phyloP scores from a whole-genome alignment of 2,113 vertebrate species.

The Eira barbara region DNA sequence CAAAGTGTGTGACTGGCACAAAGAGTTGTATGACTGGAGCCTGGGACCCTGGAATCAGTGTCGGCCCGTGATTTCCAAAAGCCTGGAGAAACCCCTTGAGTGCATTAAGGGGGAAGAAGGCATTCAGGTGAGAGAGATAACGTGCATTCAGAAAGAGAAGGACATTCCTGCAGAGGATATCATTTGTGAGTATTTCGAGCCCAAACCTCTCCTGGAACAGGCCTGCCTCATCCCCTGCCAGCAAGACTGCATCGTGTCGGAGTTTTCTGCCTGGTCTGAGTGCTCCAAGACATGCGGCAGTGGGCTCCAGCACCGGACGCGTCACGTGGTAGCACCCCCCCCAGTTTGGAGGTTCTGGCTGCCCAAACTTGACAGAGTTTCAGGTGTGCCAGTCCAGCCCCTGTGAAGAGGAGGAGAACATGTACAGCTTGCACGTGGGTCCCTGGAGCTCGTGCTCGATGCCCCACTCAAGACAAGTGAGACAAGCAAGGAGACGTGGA shows the following conservation, averaged over 20 bases:
- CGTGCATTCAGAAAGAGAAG: slow-evolving; percentile 89
- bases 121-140: slow-evolving; percentile 92
- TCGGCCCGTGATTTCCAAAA: slow-evolving; percentile 86
- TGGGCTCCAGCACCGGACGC: slow-evolving; percentile 92
- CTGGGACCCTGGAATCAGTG: slow-evolving; percentile 93
- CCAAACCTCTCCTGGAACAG: slow-evolving; percentile 94
- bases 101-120: slow-evolving; percentile 93
- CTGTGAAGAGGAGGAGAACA: slow-evolving; percentile 86
- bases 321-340: slow-evolving; percentile 90
- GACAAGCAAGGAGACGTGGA: slow-evolving; percentile 88
- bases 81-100: slow-evolving; percentile 81
- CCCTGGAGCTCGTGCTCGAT: slow-evolving; percentile 88
- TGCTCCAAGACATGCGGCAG: slow-evolving; percentile 95
- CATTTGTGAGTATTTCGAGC: slow-evolving; percentile 98
- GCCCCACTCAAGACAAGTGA: slow-evolving; percentile 80
- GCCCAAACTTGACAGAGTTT: slow-evolving; percentile 96
- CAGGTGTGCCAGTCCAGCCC: slow-evolving; percentile 89
- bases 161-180: slow-evolving; percentile 87
- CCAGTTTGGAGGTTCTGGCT: slow-evolving; percentile 89
- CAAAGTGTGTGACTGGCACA: slow-evolving; percentile 97
- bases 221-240: slow-evolving; percentile 96
- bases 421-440: slow-evolving; percentile 90
- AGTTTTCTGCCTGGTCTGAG: slow-evolving; percentile 93
- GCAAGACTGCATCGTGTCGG: slow-evolving; percentile 93
- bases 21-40: slow-evolving; percentile 95